phyloP scores from a whole-genome alignment of 2,113 vertebrate species.

The Lichenostomus cassidix region DNA sequence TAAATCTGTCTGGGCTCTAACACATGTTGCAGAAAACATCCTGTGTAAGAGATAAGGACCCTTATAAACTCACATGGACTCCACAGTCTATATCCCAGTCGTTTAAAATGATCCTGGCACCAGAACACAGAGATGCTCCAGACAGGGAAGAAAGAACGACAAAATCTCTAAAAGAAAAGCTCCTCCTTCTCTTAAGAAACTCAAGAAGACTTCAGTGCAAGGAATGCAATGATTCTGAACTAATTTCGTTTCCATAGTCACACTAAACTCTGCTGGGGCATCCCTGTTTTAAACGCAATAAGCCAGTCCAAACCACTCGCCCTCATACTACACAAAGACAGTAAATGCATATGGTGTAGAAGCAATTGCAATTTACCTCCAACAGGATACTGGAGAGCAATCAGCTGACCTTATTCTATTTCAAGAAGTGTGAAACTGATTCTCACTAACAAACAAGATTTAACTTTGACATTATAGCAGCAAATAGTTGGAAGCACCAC shows the following conservation, averaged over 20 bases:
- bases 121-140: neutral
- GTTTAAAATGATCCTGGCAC: neutral
- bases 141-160: neutral
- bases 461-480: neutral
- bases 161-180: neutral
- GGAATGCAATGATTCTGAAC: neutral
- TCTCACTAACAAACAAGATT: neutral
- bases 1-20: neutral
- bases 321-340: neutral
- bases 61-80: rapidly evolving
- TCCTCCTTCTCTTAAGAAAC: neutral
- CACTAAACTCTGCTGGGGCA: neutral
- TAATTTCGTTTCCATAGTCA: neutral
- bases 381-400: neutral
- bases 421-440: neutral
- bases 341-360: rapidly evolving
- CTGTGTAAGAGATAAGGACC: neutral
- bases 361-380: neutral
- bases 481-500: neutral
- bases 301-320: neutral
- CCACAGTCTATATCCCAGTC: no score
- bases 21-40: neutral
- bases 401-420: neutral
- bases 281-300: neutral
- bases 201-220: neutral